Evolutionary conservation across 2,888 invertebrate genomes (phyloP), one percentile per base, ranked within the genome.

Genomic region (Odontocolon sp.): DNA sequence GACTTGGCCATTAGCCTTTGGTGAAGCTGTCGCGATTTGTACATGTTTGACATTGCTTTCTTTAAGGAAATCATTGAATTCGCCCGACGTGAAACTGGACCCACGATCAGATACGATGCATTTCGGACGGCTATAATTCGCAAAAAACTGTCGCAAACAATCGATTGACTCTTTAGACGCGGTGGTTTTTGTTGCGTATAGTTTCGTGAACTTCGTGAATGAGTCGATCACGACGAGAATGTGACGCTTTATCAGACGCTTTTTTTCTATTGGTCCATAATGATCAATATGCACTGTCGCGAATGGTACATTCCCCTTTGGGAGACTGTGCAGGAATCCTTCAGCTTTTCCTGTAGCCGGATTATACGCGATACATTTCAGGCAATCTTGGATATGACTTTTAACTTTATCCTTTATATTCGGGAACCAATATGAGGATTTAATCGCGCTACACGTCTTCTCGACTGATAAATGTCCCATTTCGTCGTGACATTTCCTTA

Each of bases 1-100:
- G 0, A 78, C 76, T 54, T 88, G 85, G 0, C 87, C 86, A 63
- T 87, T 87, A 0, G 84, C 82, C 50, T 83, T 70, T 2, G 84
- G 85, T 0, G 80, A 79, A 0, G 72, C 82, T 0, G 83, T 79
- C 2, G 87, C 84, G 6, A 85, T 80, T 42, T 74, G 57, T 3
- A 83, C 69, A 54, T 82, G 82, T 31, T 70, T 18, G 5, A 86
- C 78, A 9, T 74, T 54, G 4, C 73, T 50, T 18, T 75, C 72
- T 5, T 67, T 11, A 1, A 81, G 5, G 57, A 84, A 16, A 0
- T 56, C 28, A 2, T 2, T 6, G 33, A 76, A 70, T 26, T 69
- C 69, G 2, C 8, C 8, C 0, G 69, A 69, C 2, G 73, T 77
- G 16, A 73, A 69, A 16, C 47, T 18, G 0, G 47, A 50, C 8